A percentile compares a stretch with the other conserved stretches of the same genome.
phyloP scores from a whole-genome alignment of 2,113 vertebrate genomes.

The Poicephalus meyeri region DNA sequence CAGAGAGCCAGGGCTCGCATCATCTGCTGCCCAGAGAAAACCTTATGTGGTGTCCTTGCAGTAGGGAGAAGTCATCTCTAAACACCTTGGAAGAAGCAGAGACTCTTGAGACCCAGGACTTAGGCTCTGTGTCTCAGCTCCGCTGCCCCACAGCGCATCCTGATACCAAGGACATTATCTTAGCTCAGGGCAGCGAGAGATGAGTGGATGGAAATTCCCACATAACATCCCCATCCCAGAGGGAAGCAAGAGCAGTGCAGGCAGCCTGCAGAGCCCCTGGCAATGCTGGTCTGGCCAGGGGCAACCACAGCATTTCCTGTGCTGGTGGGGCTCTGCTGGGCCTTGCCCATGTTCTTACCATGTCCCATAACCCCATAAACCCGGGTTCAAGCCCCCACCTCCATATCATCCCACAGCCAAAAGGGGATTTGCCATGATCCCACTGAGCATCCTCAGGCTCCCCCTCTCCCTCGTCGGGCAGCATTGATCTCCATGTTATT shows the following conservation, averaged over 20 bases:
- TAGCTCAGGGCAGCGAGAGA: not conserved
- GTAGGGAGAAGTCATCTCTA: not conserved
- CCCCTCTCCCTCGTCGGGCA: not conserved
- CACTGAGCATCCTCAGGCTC: not conserved
- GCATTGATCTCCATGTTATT: not conserved
- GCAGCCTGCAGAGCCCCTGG: not conserved
- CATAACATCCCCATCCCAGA: fast-evolving
- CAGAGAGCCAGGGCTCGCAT: not conserved
- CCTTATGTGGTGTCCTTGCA: not conserved
- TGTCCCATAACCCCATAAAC: not conserved
- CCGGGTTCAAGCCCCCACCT: fast-evolving
- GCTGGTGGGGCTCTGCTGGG: not conserved
- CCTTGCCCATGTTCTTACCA: not conserved
- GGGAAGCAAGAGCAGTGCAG: not conserved
- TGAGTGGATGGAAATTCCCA: not conserved
- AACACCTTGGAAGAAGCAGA: not conserved
- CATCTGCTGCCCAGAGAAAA: not conserved
- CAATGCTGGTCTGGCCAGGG: fast-evolving
- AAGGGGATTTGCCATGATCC: not conserved
- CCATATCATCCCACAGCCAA: not conserved
- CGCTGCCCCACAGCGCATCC: not conserved
- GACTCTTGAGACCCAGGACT: not conserved
- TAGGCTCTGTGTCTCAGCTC: not conserved
- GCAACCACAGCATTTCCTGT: not conserved
- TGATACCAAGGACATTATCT: fast-evolving